Percentiles rank a stretch among this genome's conserved stretches.
These are phyloP conservation scores for Nematopogon swammerdamellus DNA, from an alignment of 2,888 invertebrate species.

Conservation along the genomic window DNA sequence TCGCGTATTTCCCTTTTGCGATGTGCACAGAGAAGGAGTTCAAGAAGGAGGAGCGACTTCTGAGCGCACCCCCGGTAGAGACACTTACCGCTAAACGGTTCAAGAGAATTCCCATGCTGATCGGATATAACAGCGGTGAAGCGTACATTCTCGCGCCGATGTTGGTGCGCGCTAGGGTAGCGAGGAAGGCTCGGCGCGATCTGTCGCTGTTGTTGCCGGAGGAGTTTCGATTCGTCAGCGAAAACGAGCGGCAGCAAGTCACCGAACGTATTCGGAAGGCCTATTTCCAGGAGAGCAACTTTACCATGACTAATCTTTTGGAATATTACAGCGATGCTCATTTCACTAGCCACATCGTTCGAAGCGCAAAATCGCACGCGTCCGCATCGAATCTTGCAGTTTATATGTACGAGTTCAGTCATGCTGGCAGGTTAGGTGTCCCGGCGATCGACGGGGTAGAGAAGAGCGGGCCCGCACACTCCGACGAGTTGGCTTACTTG, in stretches of 20 bases:
- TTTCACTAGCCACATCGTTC: constrained; percentile 33
- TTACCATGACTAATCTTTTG: constrained; percentile 23
- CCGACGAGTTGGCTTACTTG: constrained; percentile 38
- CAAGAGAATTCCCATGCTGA: constrained; percentile 28
- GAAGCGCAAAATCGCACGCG: constrained; percentile 28
- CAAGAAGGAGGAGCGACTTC: constrained; percentile 27
- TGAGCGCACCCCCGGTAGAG: constrained; percentile 28
- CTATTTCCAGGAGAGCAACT: constrained; percentile 28
- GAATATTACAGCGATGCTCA: constrained; percentile 42
- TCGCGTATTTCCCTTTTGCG: constrained; percentile 35
- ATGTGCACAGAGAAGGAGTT: constrained; percentile 24
- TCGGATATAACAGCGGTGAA: constrained; percentile 38
- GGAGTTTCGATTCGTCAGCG: constrained; percentile 27
- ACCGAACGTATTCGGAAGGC: constrained; percentile 23
- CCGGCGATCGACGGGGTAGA: constrained; percentile 21
- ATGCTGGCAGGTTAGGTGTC: constrained; percentile 26
- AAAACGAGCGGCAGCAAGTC: constrained; percentile 23
- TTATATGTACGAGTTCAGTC: constrained; percentile 38
- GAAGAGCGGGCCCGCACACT: constrained; percentile 37
- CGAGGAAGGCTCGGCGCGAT: constrained; percentile 18
- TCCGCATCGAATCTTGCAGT: constrained; percentile 18
- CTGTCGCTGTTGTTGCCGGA: constrained; percentile 26
- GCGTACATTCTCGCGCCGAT: constrained; percentile 34
- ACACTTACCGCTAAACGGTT: constrained; percentile 20
- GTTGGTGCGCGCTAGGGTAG: constrained; percentile 20